These are phyloP conservation scores for Micromys minutus DNA, from an alignment of 2,113 vertebrate species.

Conservation along the genomic window DNA sequence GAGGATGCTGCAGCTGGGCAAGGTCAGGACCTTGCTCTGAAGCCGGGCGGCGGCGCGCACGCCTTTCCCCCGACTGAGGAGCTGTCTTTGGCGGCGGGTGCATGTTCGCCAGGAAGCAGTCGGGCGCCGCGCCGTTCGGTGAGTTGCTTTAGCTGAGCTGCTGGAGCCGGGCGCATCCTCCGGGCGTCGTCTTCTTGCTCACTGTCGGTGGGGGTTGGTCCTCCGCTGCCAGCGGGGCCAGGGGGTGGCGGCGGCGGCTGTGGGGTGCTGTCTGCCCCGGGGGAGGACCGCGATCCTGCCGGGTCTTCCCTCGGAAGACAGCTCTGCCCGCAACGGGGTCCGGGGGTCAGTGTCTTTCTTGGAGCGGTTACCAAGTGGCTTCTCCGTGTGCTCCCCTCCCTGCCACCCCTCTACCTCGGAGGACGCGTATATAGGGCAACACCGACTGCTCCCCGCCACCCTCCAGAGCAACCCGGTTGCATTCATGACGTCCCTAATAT, in stretches of 20 bases:
- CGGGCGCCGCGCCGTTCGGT: conserved; percentile 85
- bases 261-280: neutral
- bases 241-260: conserved; percentile 5
- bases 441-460: conserved; percentile 67
- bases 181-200: conserved; percentile 5
- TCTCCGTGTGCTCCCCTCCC: conserved; percentile 49
- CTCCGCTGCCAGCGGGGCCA: conserved; percentile 16
- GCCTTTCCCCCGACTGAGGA: conserved; percentile 74
- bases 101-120: conserved; percentile 81
- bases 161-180: conserved; percentile 3
- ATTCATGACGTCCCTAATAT: conserved; percentile 80
- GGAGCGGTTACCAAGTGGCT: conserved; percentile 72
- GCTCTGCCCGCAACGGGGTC: neutral
- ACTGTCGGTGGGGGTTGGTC: conserved; percentile 52
- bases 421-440: conserved; percentile 84
- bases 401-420: conserved; percentile 57
- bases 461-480: conserved; percentile 66
- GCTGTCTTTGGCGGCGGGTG: conserved; percentile 78
- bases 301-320: conserved; percentile 12
- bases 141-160: conserved; percentile 74
- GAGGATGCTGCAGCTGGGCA: conserved; percentile 81
- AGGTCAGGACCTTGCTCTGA: conserved; percentile 87
- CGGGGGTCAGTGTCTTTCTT: conserved; percentile 43
- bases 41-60: conserved; percentile 79
- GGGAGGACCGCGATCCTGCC: conserved; percentile 22